Conservation (phyloP, 1,140 invertebrate species). For the Carposina sasakii region DNA sequence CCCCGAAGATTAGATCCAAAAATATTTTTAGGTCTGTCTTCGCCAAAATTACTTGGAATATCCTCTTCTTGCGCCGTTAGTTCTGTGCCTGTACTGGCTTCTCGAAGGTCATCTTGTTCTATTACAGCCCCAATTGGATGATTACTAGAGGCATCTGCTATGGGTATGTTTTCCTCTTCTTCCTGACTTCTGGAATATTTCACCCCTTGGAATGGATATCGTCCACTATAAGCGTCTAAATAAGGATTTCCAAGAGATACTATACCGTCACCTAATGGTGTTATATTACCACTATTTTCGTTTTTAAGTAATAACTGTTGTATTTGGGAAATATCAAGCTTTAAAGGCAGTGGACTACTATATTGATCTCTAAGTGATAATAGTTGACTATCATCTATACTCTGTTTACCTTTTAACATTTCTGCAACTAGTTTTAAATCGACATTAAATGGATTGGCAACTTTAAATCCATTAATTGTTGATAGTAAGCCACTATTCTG, state of each 20-base stretch:
- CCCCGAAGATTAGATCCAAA: slow-evolving; percentile 30
- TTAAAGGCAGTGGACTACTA: slow-evolving; percentile 43
- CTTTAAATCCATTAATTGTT: slow-evolving; percentile 63
- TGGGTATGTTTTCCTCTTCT: slow-evolving; percentile 55
- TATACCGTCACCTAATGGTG: slow-evolving; percentile 32
- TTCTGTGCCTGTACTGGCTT: slow-evolving; percentile 30
- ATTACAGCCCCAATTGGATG: slow-evolving; percentile 67
- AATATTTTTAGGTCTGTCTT: slow-evolving; percentile 35
- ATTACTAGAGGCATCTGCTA: slow-evolving; percentile 53
- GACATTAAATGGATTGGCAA: slow-evolving; percentile 66
- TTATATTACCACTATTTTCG: slow-evolving; percentile 38
- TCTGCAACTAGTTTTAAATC: slow-evolving; percentile 66
- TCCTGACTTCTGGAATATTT: slow-evolving; percentile 67
- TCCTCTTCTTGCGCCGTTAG: slow-evolving; percentile 37
- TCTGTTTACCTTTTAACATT: slow-evolving; percentile 63
- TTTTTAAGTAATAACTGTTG: slow-evolving; percentile 57
- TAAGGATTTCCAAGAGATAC: slow-evolving; percentile 38
- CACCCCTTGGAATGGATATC: slow-evolving; percentile 50
- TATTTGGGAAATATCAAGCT: slow-evolving; percentile 59
- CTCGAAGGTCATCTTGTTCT: slow-evolving; percentile 53
- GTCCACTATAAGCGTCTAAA: slow-evolving; percentile 46
- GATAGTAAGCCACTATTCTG: slow-evolving; percentile 41
- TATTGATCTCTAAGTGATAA: slow-evolving; percentile 45
- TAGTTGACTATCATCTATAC: slow-evolving; percentile 48
- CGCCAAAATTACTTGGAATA: slow-evolving; percentile 28